Evolutionary conservation across 2,888 invertebrate species (phyloP), one percentile per base, ranked within the genome.

Genomic region (Tetrapedia diversipes): DNA sequence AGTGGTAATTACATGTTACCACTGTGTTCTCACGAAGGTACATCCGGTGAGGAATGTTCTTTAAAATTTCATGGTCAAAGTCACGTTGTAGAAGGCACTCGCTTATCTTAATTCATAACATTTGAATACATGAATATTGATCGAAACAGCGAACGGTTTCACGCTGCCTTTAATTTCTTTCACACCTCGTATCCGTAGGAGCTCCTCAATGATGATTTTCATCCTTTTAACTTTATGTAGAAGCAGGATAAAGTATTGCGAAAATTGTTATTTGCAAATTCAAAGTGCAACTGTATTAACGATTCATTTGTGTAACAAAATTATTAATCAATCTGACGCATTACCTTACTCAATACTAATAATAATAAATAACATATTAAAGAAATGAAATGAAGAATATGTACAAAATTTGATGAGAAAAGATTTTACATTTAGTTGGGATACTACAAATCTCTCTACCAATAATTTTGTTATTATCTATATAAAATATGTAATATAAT

Each of bases 21-120:
- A 37, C 19, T 29, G 43, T 10, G 10, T 29, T 49, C 39, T 63
- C 51, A 37, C 19, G 47, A 16, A 60, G 6, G 34, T 10, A 34
- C n/a, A 37, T 37, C 47, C 27, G 2, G 34, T 19, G 27, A 63
- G 6, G 7, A 16, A n/a, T 53, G n/a, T 34, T 16, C 19, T 32
- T 79, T 63, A 14, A 57, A 64, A 43, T 69, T 34, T n/a, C 67
- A 68, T 56, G 61, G 59, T 54, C 61, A 59, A 57, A 71, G 70
- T 68, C 71, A 59, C 47, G 27, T 34, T 66, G 49, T 29, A 45
- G 43, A 16, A 51, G n/a, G 32, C 41, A 27, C 43, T 47, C 29
- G 19, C 49, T 71, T 57, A 63, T 56, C 69, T 59, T 66, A 78
- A 79, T 74, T 51, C 59, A 63, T 43, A 60, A 59, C 54, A 24